Evolutionary conservation across 2,797 vertebrate genomes (phyloP), one percentile per base, ranked within the genome.

Genomic region (Pangasius mekongensis): DNA sequence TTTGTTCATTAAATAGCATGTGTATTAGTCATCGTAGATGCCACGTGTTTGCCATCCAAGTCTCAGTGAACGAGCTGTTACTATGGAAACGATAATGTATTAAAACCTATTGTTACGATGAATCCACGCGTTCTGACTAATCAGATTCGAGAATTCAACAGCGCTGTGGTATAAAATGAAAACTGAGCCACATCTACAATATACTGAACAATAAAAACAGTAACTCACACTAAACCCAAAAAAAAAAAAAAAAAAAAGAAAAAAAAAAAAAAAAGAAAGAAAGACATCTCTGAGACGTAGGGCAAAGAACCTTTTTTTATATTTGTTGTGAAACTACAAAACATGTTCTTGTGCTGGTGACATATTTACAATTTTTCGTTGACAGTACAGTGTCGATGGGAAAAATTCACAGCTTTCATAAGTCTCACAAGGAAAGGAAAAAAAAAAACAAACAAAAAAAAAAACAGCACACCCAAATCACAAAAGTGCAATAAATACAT

Each of bases 271-370:
- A 49, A 43, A 47, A 77, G 0, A 81, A 58, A 56, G 86, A 18
- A 76, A 54, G 27, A 83, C 56, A 88, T 2, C 43, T 33, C 7
- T 66, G 85, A 87, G 60, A 84, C 20, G 0, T 22, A 69, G 64
- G 47, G 95, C 95, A 92, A 94, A 95, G 90, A 94, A 93, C 88
- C 60, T 94, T 91, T 92, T 92, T 91, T 90, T 93, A 95, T 94
- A 96, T 96, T 96, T 95, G 92, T 95, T 95, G 95, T 96, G 95
- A 96, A 96, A 95, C 95, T 96, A 96, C 95, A 96, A 96, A 97
- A 97, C 93, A 96, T 94, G 91, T 91, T 66, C 90, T 94, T 94
- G 94, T 96, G 95, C 95, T 96, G 95, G 95, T 96, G 95, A 96
- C 94, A 94, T 96, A 96, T 97, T 94, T 96, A 97, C 96, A 97